These are phyloP conservation scores for Catonia carolina DNA, from an alignment of 2,888 invertebrate genomes.

Conservation along the genomic window DNA sequence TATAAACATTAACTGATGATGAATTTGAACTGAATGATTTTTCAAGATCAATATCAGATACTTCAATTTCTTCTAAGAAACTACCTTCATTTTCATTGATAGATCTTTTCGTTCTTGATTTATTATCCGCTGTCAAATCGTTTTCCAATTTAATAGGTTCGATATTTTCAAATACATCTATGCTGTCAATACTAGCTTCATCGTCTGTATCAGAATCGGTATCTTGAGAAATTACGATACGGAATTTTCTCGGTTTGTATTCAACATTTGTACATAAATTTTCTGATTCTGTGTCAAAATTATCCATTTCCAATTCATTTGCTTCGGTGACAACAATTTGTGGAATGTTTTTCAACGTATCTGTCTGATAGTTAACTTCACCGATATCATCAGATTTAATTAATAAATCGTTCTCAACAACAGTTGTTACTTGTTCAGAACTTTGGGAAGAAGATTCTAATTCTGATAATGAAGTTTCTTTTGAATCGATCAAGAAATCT, in stretches of 20 bases:
- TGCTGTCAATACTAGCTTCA: not conserved
- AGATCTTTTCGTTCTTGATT: not conserved
- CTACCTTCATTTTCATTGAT: not conserved
- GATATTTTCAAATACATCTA: not conserved
- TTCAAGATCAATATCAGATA: not conserved
- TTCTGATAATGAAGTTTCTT: slow-evolving; percentile 4
- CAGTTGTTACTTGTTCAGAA: not conserved
- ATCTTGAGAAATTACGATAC: not conserved
- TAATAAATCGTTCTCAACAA: not conserved
- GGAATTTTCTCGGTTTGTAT: not conserved
- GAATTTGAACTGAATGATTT: slow-evolving; percentile 1
- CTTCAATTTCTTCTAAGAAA: not conserved
- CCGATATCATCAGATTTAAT: not conserved
- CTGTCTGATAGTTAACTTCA: not conserved
- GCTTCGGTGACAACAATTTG: slow-evolving; percentile 33
- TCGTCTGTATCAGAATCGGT: not conserved
- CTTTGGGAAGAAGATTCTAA: slow-evolving; percentile 2
- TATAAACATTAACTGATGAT: not conserved
- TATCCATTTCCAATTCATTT: slow-evolving; percentile 22
- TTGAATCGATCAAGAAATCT: not conserved
- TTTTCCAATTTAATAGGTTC: not conserved
- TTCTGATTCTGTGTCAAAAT: not conserved
- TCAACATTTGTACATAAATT: slow-evolving; percentile 1
- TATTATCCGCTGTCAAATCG: not conserved
- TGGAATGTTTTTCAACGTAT: slow-evolving; percentile 20